Base-by-base conservation (phyloP, 2,888 invertebrate species). In the Drosophila conformis region DNA sequence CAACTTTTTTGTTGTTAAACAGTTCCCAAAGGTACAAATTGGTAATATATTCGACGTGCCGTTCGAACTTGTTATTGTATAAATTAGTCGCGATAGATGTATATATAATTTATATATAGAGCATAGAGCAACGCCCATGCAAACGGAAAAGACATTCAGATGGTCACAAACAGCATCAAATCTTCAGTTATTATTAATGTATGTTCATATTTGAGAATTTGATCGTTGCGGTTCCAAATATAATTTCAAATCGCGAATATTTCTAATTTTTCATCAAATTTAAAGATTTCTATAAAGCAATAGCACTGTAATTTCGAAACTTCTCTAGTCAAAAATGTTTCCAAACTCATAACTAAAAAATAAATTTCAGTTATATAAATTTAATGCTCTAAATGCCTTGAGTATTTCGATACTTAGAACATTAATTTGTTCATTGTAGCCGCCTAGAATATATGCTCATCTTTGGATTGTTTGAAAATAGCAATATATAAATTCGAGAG, bases 111-210 rank as follows among this genome's bases (percentile, higher is more conserved):
- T 71, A 71, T 67, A 73, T 49, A 53, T 53, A 71, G 62, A 71
- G 70, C 71, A 58, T 18, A 61, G 61, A 64, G 64, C 53, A 51
- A 61, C 79, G 76, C 80, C 79, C 46, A 79, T 80, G 42, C 38
- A 15, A 25, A 29, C 38, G 51, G 13, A 40, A 48, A 51, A 60
- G 29, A 42, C 65, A 21, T 56, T 78, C 78, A 78, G 62, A 65
- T 74, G 66, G 38, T 57, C 51, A 11, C 25, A 35, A 38, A 15
- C 21, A 73, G 42, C 25, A 7, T 31, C 10, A 48, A 53, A 53
- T 48, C 21, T 42, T 33, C 8, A 13, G 18, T 25, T 46, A 35
- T 40, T 59, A 3, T 10, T 18, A 42, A 35, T 46, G 4, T 42
- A 15, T 31, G 18, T 33, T 29, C 15, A 38, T 25, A 4, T 31